A percentile compares a stretch with the other conserved stretches of the same genome.
Conservation (phyloP, 2,888 invertebrate genomes). For the Fragum fragum region DNA sequence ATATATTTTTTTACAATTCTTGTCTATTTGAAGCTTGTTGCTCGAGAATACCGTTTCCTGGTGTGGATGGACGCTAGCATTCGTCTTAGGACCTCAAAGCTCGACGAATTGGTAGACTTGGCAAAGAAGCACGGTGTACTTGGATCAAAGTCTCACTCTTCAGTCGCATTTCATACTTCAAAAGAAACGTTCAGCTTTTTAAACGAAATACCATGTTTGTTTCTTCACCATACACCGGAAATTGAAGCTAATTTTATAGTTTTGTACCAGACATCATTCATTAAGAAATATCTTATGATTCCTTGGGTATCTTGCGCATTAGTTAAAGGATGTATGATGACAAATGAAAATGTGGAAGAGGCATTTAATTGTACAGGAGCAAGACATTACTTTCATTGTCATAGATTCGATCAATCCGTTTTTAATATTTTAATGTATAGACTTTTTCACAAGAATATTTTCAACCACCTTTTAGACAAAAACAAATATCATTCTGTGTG, state of each 20-base stretch:
- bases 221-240: background rate
- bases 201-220: background rate
- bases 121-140: background rate
- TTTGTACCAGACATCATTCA: background rate
- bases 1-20: background rate
- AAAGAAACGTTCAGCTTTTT: background rate
- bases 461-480: background rate
- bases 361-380: background rate
- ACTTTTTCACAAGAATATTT: background rate
- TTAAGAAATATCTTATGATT: background rate
- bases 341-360: background rate
- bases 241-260: background rate
- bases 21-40: background rate
- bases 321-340: background rate
- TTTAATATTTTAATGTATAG: background rate
- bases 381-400: background rate
- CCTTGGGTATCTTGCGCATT: conserved; percentile 5
- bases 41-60: background rate
- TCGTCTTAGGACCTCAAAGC: background rate
- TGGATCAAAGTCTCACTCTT: background rate
- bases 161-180: background rate
- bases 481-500: background rate
- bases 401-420: background rate
- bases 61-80: background rate
- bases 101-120: background rate